Percentiles rank a stretch among this genome's conserved stretches.
phyloP scores from a whole-genome alignment of 2,113 vertebrate species.

The Protobothrops flavoviridis region DNA sequence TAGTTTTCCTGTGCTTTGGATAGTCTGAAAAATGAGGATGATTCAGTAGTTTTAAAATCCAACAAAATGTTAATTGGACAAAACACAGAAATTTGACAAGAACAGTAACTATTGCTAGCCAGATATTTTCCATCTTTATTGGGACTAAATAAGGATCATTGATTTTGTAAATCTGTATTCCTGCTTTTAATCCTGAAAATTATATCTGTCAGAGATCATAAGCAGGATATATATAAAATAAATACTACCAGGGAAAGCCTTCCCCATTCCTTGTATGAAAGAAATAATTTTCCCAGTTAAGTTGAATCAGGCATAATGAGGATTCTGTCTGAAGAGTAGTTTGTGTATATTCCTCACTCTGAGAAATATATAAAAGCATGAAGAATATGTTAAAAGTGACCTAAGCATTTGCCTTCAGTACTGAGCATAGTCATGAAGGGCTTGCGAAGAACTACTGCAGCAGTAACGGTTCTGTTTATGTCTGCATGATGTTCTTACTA shows the following conservation, averaged over 20 bases:
- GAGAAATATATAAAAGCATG: not conserved
- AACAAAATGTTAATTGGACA: not conserved
- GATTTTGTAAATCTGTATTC: not conserved
- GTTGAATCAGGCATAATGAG: not conserved
- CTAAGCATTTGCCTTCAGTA: not conserved
- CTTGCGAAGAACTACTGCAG: rapidly evolving
- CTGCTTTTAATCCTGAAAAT: not conserved
- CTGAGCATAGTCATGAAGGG: not conserved
- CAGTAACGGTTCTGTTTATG: not conserved
- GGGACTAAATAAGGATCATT: not conserved
- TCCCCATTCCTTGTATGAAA: not conserved
- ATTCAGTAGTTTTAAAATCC: not conserved
- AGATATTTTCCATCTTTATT: not conserved
- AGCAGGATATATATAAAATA: not conserved
- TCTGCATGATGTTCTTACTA: not conserved
- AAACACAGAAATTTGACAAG: not conserved
- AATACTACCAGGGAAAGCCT: not conserved
- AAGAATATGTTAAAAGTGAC: not conserved
- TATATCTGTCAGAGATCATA: not conserved
- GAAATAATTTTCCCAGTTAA: not conserved
- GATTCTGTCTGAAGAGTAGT: not conserved
- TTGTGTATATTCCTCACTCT: not conserved
- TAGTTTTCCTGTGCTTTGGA: not conserved
- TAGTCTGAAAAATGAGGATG: not conserved
- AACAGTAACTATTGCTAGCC: not conserved